Conservation (phyloP, 2,113 vertebrate species). For the Phasianus colchicus region DNA sequence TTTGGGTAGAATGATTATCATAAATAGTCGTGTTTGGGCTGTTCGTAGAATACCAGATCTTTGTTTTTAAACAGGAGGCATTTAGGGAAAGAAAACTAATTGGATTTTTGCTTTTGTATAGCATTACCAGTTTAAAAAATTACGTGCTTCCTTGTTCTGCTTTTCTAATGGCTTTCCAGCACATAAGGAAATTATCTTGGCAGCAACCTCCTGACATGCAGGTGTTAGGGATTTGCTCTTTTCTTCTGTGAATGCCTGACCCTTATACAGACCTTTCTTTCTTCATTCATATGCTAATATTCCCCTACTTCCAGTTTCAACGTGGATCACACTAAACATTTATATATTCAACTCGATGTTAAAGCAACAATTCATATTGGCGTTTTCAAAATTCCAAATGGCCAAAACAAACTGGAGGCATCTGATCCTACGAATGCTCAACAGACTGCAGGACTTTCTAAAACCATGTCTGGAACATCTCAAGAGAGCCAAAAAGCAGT, state of each 20-base stretch:
- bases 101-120: background rate
- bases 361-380: accelerated
- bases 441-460: background rate
- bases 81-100: background rate
- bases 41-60: background rate
- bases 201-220: background rate
- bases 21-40: background rate
- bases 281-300: background rate
- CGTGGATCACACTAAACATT: background rate
- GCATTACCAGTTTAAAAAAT: background rate
- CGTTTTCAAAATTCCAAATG: background rate
- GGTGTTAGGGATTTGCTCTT: background rate
- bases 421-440: background rate
- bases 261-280: background rate
- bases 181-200: background rate
- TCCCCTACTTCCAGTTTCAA: background rate
- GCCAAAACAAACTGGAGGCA: background rate
- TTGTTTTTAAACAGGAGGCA: background rate
- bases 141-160: background rate
- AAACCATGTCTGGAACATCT: background rate
- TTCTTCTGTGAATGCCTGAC: background rate
- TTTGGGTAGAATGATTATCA: background rate
- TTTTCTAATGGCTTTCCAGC: background rate
- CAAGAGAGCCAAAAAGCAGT: background rate
- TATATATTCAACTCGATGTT: background rate